Evolutionary conservation across 64 coral and sea anemone species (phyloP).

Genomic region (Pocillopora verrucosa): DNA sequence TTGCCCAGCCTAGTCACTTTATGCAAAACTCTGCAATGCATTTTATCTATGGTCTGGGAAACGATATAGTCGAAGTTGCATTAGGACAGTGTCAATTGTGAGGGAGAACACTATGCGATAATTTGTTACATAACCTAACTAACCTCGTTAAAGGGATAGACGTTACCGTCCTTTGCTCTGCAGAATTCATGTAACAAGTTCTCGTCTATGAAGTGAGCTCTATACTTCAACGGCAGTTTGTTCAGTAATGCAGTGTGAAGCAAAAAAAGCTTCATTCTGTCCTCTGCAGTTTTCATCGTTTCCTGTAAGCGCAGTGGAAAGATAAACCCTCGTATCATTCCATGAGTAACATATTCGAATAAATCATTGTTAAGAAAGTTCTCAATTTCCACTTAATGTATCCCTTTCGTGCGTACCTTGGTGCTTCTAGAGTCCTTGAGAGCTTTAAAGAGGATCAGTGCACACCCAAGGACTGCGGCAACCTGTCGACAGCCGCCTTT

Average conservation of each 20-base stretch:
- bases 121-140: not conserved
- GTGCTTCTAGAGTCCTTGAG: not conserved
- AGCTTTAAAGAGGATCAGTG: not conserved
- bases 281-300: not conserved
- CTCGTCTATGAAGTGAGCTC: conserved; percentile 30
- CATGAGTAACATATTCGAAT: not conserved
- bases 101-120: not conserved
- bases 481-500: not conserved
- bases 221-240: conserved; percentile 34
- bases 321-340: no score
- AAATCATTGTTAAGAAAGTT: not conserved
- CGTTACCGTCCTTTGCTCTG: not conserved
- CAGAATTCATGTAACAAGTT: not conserved
- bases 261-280: conserved; percentile 29
- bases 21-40: no score
- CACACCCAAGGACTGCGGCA: not conserved
- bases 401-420: not conserved
- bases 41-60: no score
- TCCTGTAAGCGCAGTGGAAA: not conserved
- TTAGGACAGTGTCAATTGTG: no score
- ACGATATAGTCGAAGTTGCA: no score
- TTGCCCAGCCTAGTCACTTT: no score
- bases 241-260: conserved; percentile 44
- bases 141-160: conserved; percentile 19
- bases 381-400: no score